Conservation (phyloP, 2,113 vertebrate genomes). For the Corynorhinus townsendii region DNA sequence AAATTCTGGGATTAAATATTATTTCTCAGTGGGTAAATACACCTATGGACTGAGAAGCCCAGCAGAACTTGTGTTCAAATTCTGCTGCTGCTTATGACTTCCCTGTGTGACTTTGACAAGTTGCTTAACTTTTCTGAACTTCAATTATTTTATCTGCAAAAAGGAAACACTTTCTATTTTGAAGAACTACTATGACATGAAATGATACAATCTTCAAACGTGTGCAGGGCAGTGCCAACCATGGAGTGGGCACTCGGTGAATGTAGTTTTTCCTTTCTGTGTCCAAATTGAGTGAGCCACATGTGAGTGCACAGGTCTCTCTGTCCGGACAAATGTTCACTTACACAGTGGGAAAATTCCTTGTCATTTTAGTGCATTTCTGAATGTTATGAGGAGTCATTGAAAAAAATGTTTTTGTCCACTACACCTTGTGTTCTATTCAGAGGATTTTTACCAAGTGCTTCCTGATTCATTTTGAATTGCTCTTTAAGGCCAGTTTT, state of each 20-base stretch:
- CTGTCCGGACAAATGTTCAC: not conserved
- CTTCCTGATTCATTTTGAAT: not conserved
- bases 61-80: not conserved
- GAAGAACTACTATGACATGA: not conserved
- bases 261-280: not conserved
- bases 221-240: not conserved
- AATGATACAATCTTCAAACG: not conserved
- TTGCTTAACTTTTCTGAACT: not conserved
- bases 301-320: not conserved
- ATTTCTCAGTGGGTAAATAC: not conserved
- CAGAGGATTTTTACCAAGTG: not conserved
- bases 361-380: not conserved
- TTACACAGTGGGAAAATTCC: not conserved
- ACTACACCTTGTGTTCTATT: not conserved
- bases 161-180: not conserved
- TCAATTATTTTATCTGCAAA: not conserved
- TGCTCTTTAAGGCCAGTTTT: not conserved
- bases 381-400: conserved; percentile 10
- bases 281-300: not conserved
- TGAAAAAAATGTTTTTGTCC: not conserved
- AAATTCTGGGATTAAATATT: not conserved
- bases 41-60: not conserved
- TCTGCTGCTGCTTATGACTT: not conserved
- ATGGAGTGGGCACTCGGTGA: rapidly evolving
- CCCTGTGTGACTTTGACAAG: not conserved